phyloP scores from a whole-genome alignment of 2,888 invertebrate species.

The Drosophila paracracens region DNA sequence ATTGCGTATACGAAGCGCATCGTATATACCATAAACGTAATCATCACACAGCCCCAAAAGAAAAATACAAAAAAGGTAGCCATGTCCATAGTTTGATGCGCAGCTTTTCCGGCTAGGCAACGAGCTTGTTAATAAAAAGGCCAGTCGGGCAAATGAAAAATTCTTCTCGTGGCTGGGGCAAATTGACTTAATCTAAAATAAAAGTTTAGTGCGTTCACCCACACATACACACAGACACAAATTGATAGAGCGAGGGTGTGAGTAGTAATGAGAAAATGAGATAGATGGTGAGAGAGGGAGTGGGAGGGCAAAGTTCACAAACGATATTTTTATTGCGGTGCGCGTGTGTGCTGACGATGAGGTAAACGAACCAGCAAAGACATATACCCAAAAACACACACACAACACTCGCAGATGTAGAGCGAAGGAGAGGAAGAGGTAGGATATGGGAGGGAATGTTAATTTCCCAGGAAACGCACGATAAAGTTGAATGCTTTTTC shows the following conservation, averaged over 20 bases:
- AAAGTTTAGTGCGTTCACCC: constrained; percentile 71
- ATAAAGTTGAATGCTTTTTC: constrained; percentile 79
- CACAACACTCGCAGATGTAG: neutral
- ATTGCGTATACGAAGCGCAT: constrained; percentile 58
- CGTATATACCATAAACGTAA: constrained; percentile 44
- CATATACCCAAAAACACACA: constrained; percentile 25
- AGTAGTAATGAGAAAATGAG: neutral
- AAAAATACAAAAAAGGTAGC: constrained; percentile 1
- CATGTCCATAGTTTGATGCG: constrained; percentile 65
- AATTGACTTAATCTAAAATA: constrained; percentile 81
- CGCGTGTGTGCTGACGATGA: constrained; percentile 40
- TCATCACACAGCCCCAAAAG: constrained; percentile 46
- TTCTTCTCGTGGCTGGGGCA: constrained; percentile 63
- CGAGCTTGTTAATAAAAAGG: constrained; percentile 68
- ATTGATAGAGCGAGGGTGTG: constrained; percentile 2
- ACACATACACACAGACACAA: constrained; percentile 27
- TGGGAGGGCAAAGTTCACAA: constrained; percentile 48
- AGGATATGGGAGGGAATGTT: constrained; percentile 64
- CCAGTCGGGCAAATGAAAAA: constrained; percentile 75
- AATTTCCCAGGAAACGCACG: constrained; percentile 82
- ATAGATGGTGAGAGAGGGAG: neutral
- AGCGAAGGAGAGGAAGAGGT: neutral
- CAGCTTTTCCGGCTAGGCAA: constrained; percentile 42
- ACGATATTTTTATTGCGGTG: constrained; percentile 59
- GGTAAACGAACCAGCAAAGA: constrained; percentile 58